These are phyloP conservation scores for Buceros bicornis DNA, from an alignment of 2,797 vertebrate species.

Conservation along the genomic window DNA sequence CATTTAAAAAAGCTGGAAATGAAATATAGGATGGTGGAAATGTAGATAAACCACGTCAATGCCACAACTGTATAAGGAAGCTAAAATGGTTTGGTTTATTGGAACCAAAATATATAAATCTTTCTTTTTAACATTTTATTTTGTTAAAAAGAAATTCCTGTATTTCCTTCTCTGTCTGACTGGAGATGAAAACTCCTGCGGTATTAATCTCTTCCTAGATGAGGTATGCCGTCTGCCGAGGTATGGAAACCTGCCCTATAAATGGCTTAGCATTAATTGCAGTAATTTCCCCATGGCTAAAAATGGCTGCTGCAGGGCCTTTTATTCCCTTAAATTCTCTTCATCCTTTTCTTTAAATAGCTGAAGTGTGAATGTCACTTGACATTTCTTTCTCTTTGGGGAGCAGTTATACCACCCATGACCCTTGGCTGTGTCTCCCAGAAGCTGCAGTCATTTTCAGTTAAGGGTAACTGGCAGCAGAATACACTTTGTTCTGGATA, in stretches of 20 bases:
- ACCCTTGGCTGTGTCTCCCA: slow-evolving; percentile 70
- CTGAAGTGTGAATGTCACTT: slow-evolving; percentile 36
- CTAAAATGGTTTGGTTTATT: neutral
- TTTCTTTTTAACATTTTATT: neutral
- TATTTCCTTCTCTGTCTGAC: neutral
- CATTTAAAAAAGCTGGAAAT: neutral
- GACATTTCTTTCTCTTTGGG: slow-evolving; percentile 37
- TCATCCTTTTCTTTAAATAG: slow-evolving; percentile 11
- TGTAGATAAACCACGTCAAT: neutral
- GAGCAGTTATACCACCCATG: slow-evolving; percentile 36
- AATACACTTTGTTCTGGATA: slow-evolving; percentile 76
- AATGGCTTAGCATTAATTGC: neutral
- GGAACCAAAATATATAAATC: slow-evolving; percentile 35
- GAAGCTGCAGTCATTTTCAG: slow-evolving; percentile 74
- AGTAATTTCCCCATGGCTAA: slow-evolving; percentile 16
- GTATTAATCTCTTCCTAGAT: slow-evolving; percentile 28
- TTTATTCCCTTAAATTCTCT: neutral
- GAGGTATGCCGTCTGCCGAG: neutral
- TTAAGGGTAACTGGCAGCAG: slow-evolving; percentile 74
- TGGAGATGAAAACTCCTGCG: neutral
- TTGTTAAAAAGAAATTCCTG: neutral
- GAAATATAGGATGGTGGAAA: slow-evolving; percentile 1
- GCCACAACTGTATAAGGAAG: neutral
- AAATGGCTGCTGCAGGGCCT: neutral
- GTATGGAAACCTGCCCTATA: neutral